Evolutionary conservation across 2,113 vertebrate species (phyloP).

Genomic region (Lagopus muta): DNA sequence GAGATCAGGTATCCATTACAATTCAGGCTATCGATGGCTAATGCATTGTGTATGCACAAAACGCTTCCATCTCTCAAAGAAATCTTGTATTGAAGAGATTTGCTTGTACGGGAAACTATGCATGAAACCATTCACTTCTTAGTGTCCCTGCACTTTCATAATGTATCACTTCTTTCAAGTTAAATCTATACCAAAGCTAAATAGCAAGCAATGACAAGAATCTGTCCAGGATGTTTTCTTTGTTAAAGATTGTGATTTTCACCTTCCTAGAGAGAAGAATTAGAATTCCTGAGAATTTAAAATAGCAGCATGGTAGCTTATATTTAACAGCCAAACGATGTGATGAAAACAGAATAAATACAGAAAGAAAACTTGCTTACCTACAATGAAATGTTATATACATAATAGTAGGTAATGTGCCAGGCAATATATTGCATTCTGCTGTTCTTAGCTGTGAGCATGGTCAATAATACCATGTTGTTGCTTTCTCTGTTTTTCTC

Average conservation of each 20-base stretch:
- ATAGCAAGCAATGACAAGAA: neutral
- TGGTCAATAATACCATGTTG: neutral
- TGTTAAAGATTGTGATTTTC: neutral
- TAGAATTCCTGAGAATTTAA: neutral
- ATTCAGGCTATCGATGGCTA: neutral
- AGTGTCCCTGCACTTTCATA: neutral
- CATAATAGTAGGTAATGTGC: neutral
- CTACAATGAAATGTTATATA: neutral
- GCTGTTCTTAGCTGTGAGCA: neutral
- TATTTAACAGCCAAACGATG: neutral
- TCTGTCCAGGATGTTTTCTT: neutral
- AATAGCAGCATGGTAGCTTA: neutral
- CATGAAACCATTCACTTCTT: accelerated
- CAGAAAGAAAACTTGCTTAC: neutral
- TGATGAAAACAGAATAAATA: neutral
- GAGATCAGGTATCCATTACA: slow-evolving; percentile 41
- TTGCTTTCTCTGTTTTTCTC: neutral
- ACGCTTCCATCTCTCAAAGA: neutral
- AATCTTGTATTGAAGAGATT: slow-evolving; percentile 47
- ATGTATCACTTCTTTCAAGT: neutral
- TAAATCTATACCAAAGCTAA: neutral
- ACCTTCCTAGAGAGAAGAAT: neutral
- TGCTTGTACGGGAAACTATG: neutral
- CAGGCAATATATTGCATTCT: neutral
- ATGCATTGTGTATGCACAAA: neutral